phyloP scores from a whole-genome alignment of 2,888 invertebrate genomes.

The Marronus borbonicus region DNA sequence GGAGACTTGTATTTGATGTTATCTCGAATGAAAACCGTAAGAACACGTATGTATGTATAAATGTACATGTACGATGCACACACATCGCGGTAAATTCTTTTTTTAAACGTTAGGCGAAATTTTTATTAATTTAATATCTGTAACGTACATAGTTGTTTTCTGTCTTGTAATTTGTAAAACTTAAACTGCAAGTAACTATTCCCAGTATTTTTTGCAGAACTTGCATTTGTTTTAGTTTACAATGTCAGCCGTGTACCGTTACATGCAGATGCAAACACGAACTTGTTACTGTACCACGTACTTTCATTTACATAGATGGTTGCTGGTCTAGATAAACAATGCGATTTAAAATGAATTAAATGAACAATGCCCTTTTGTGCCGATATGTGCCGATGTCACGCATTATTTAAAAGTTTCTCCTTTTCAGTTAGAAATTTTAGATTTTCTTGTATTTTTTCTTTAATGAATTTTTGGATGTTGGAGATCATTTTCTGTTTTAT shows the following conservation, averaged over 20 bases:
- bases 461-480: too few relatives aligned
- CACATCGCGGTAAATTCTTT: constrained; percentile 18
- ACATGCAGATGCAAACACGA: not conserved
- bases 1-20: constrained; percentile 38
- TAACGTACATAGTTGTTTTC: constrained; percentile 3
- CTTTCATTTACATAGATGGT: not conserved
- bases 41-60: constrained; percentile 6
- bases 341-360: too few relatives aligned
- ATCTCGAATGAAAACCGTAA: constrained; percentile 38
- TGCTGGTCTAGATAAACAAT: too few relatives aligned
- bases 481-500: too few relatives aligned
- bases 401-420: too few relatives aligned
- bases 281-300: not conserved
- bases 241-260: not conserved
- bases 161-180: constrained; percentile 9
- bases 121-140: constrained; percentile 33
- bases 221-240: constrained; percentile 6
- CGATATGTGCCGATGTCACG: too few relatives aligned
- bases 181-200: constrained; percentile 8
- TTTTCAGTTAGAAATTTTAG: too few relatives aligned
- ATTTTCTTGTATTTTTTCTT: too few relatives aligned
- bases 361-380: too few relatives aligned
- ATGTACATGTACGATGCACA: constrained; percentile 2
- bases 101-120: not conserved
- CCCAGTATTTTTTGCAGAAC: not conserved